Evolutionary conservation across 1,140 invertebrate genomes (phyloP), one percentile per base, ranked within the genome.

Genomic region (Agrilus planipennis): DNA sequence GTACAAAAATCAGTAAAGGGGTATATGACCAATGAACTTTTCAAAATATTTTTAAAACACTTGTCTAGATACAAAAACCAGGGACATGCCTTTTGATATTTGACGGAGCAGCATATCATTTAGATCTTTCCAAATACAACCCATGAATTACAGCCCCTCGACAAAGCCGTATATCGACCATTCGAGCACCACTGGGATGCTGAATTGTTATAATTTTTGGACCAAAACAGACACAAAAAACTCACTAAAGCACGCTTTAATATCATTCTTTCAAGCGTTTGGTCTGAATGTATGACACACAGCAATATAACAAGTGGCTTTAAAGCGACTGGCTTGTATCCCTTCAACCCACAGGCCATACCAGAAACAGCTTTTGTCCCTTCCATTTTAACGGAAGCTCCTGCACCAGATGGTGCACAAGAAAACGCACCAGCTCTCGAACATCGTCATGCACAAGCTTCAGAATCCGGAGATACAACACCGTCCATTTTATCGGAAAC

Each of bases 41-140:
- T 60, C 34, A 45, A 39, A 32, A 29, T 40, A 20, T 62, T 55
- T 51, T 35, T 60, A 1, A 43, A 54, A 27, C 52, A 62, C 40
- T 41, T 61, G 16, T 36, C 43, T 6, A 41, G 44, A 40, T 53
- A 55, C 39, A 62, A 59, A 55, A 41, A 32, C 11, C 14, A 30
- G 14, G 55, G 48, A 41, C 27, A 31, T 32, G 48, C 38, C 37
- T 39, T 61, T 46, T 61, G 9, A 53, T 62, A 20, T 57, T 58
- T 50, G 54, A 61, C 43, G 58, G 50, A 17, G 56, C 49, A 15
- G 27, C 47, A 19, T 57, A 48, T 47, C 60, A 61, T 41, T 48
- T 61, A 40, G 54, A 55, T 28, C 36, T 47, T 28, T 22, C 37
- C 4, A 11, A 41, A 41, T 25, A 34, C 2, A 2, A 34, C 40